phyloP scores from a whole-genome alignment of 2,888 invertebrate species.

The Brachylomia viminalis region DNA sequence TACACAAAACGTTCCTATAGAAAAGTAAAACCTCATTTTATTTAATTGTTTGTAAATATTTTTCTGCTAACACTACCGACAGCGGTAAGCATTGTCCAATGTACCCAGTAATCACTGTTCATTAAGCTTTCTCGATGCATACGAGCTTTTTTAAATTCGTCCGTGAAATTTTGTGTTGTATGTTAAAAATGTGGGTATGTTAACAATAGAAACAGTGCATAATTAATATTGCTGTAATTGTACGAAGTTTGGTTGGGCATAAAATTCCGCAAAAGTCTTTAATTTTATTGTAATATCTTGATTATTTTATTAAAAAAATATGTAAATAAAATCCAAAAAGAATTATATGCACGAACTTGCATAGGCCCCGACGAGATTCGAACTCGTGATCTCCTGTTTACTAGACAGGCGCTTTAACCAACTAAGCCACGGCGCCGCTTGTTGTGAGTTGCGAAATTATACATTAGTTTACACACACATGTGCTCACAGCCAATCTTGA shows the following conservation, averaged over 20 bases:
- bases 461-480: constrained; percentile 33
- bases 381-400: constrained; percentile 90
- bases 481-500: constrained; percentile 26
- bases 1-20: too few relatives aligned
- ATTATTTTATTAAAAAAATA: background rate
- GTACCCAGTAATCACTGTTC: constrained; percentile 50
- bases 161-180: constrained; percentile 34
- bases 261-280: background rate
- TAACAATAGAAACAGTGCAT: background rate
- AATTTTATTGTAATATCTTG: background rate
- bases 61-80: constrained; percentile 49
- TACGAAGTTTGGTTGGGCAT: background rate
- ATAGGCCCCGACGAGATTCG: constrained; percentile 89
- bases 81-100: constrained; percentile 44
- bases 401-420: constrained; percentile 90
- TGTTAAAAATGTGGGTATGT: constrained; percentile 1
- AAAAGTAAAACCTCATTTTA: background rate
- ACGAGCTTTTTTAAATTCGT: constrained; percentile 56
- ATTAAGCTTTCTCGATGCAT: constrained; percentile 62
- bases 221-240: background rate
- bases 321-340: constrained; percentile 18
- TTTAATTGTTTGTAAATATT: background rate
- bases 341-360: constrained; percentile 13
- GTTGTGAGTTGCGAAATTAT: constrained; percentile 39
- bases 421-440: constrained; percentile 88